Evolutionary conservation across 1,140 invertebrate species (phyloP), one percentile per base, ranked within the genome.

Genomic region (Calliopsis andreniformis): DNA sequence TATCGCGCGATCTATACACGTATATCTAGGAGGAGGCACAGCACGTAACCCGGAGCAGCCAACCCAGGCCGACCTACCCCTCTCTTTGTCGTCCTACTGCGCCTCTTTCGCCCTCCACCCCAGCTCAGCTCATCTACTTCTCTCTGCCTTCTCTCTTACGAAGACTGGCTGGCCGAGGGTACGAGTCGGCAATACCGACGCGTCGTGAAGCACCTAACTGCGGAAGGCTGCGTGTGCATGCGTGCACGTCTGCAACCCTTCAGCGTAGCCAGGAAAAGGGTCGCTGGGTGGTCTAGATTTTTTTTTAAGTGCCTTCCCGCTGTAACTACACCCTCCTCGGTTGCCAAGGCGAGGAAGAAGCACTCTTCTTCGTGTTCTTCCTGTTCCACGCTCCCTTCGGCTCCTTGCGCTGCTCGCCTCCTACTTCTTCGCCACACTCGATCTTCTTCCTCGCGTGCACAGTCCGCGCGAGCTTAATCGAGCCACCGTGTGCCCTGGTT

Each of bases 241-340:
- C 79, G 67, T 66, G 78, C 75, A 62, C 70, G 58, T 81, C 75
- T 84, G 76, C 79, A 59, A 75, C 80, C 82, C 86, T 87, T 86
- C 71, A 80, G 69, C 76, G 59, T 76, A 78, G 64, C 62, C 47
- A 45, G 80, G 75, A 86, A 90, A 84, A 86, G 84, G 88, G 86
- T 89, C 86, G 87, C 86, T 88, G 87, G 88, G 85, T 90, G 89
- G 85, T 89, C 89, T 89, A 89, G 86, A 89, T 90, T 90, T 86
- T 84, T 83, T 82, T 87, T 84, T 69, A 86, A 88, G 86, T 83
- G 77, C 62, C 77, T 77, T 59, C 28, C 72, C 45, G 62, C 51
- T 70, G 53, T 45, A 71, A 56, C 63, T 69, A 39, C 61, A 70
- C 51, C 59, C 77, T 59, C 55, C 61, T 62, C 58, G 75, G 75